Evolutionary conservation across 37 sponge, comb jelly and placozoan species (phyloP), one percentile per base, ranked within the genome.

Genomic region (Eunapius fragilis): DNA sequence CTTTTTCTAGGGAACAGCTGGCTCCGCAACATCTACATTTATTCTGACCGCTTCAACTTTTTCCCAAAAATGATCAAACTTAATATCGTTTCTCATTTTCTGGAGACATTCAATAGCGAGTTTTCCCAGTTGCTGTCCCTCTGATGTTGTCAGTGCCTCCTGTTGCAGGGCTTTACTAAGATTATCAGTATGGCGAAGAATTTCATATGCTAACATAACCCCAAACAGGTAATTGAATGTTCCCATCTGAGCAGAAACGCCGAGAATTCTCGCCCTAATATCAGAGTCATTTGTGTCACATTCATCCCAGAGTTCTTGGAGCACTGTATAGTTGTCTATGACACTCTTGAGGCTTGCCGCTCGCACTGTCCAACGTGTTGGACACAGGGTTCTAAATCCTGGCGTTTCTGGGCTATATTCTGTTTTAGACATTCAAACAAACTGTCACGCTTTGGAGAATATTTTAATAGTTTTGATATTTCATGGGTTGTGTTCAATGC

Each of bases 391-490:
- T 71, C 89, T 33, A 82, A 88, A 88, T 27, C 81, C 81, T 2
- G 87, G 80, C 31, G 48, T 35, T 27, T 83, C 89, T 33, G 79
- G 89, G 84, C 80, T 68, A 88, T 30, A 33, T 88, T 58, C 37
- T 28, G 73, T 33, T 82, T 82, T 13, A 82, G 58, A 24, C 38
- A 67, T 7, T 82, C 37, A 70, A n/a, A 88, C 31, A 76, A 36
- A 28, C 84, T 45, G 32, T 88, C 83, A 32, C 79, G 75, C 48
- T 69, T 76, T 41, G 89, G 83, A 77, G 89, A 88, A 49, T 73
- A 88, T 32, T 82, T 82, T 67, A 83, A 72, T n/a, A 88, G 58
- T 82, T 88, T 88, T 33, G 83, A 88, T 28, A 88, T 82, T 75
- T 88, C 89, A 74, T n/a, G n/a, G n/a, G n/a, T n/a, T n/a, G n/a